Conservation (phyloP, 2,797 vertebrate species). For the Cuniculus paca region DNA sequence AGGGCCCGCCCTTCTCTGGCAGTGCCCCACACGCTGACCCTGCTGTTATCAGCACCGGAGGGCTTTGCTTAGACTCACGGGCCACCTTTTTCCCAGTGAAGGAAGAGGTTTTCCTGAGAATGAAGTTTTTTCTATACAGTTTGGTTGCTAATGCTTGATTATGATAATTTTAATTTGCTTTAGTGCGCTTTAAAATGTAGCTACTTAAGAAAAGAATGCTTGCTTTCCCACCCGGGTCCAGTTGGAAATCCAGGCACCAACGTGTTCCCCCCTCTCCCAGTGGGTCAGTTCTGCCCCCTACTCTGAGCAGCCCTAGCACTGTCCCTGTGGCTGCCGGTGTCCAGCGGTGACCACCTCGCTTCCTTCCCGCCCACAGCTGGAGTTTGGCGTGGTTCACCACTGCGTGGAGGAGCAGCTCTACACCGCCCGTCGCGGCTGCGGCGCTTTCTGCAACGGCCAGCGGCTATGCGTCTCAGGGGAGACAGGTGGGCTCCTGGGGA, state of each 20-base stretch:
- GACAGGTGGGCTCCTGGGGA: constrained; percentile 88
- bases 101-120: background rate
- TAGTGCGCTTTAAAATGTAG: background rate
- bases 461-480: constrained; percentile 92
- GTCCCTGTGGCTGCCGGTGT: background rate
- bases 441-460: constrained; percentile 93
- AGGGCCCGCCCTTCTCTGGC: background rate
- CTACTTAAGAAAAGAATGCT: constrained; percentile 2
- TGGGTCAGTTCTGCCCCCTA: background rate
- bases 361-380: constrained; percentile 90
- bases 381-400: constrained; percentile 94
- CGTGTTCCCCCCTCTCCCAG: background rate
- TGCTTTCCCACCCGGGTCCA: background rate
- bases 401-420: constrained; percentile 93
- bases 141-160: background rate
- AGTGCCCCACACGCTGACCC: background rate
- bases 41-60: background rate
- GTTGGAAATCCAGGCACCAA: background rate
- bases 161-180: background rate
- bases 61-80: background rate
- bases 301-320: background rate
- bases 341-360: constrained; percentile 82
- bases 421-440: constrained; percentile 92
- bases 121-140: constrained; percentile 21
- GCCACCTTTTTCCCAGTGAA: background rate